Percentiles rank a stretch among this genome's conserved stretches.
Evolutionary conservation across 2,113 vertebrate species (phyloP).

Genomic region (Alexandromys fortis): DNA sequence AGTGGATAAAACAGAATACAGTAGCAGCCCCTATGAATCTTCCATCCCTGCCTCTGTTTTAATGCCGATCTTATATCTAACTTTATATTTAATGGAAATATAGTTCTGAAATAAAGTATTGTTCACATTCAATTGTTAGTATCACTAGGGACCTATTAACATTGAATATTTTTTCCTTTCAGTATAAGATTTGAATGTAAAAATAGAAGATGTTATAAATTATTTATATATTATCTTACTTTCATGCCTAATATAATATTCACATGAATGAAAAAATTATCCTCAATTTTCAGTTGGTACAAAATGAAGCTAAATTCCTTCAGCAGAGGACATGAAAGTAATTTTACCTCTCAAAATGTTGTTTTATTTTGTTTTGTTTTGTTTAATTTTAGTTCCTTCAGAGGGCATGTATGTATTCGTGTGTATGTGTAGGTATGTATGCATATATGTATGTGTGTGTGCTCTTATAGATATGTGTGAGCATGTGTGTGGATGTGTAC

Average conservation of each 20-base stretch:
- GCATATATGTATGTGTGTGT: neutral
- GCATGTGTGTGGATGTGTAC: neutral
- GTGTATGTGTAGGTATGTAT: neutral
- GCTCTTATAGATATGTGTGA: neutral
- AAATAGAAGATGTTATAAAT: slow-evolving; percentile 66
- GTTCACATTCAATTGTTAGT: slow-evolving; percentile 56
- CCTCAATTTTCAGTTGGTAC: slow-evolving; percentile 51
- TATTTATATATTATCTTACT: slow-evolving; percentile 60
- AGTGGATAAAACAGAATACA: neutral
- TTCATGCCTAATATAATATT: slow-evolving; percentile 62
- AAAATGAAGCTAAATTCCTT: slow-evolving; percentile 53
- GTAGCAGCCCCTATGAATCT: neutral
- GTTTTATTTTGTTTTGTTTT: slow-evolving; percentile 49
- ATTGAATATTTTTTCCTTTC: slow-evolving; percentile 69
- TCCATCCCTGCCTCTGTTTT: neutral
- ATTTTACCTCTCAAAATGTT: slow-evolving; percentile 46
- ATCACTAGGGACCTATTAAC: slow-evolving; percentile 59
- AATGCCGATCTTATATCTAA: neutral
- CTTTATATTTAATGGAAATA: slow-evolving; percentile 45
- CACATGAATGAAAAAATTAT: slow-evolving; percentile 62
- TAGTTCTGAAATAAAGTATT: slow-evolving; percentile 59
- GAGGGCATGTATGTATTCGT: neutral
- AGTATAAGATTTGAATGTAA: slow-evolving; percentile 69
- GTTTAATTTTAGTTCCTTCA: slow-evolving; percentile 34
- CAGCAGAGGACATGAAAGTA: neutral